Percentiles rank a stretch among this genome's conserved stretches.
Conservation (phyloP, 1,140 invertebrate species). For the Drosophila rufa region DNA sequence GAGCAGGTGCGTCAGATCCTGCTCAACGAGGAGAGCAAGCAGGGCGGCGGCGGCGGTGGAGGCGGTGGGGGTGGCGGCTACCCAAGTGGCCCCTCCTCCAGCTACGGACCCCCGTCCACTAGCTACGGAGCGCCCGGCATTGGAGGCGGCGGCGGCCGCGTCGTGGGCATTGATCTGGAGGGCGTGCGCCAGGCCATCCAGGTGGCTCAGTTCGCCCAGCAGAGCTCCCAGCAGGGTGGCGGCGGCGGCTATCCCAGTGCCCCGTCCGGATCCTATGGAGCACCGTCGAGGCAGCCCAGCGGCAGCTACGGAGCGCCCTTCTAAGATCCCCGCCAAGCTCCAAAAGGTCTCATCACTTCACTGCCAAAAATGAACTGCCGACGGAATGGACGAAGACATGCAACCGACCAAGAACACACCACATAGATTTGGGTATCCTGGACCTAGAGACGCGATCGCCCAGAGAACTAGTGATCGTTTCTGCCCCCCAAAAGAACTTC, state of each 20-base stretch:
- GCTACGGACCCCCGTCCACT: constrained; percentile 87
- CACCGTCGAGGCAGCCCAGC: constrained; percentile 75
- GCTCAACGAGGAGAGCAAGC: constrained; percentile 91
- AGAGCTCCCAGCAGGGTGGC: constrained; percentile 83
- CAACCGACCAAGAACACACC: constrained; percentile 45
- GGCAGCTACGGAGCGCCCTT: constrained; percentile 85
- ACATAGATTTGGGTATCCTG: constrained; percentile 55
- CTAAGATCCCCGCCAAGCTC: constrained; percentile 66
- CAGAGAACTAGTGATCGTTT: constrained; percentile 34
- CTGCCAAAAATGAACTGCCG: constrained; percentile 77
- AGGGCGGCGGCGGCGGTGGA: constrained; percentile 79
- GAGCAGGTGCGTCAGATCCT: constrained; percentile 93
- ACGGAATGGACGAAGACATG: constrained; percentile 54
- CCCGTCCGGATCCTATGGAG: constrained; percentile 85
- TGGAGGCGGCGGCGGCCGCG: constrained; percentile 87
- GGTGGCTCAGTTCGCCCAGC: constrained; percentile 88
- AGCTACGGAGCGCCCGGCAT: constrained; percentile 87
- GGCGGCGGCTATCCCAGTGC: constrained; percentile 78
- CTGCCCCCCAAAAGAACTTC: constrained; percentile 7
- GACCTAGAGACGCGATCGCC: constrained; percentile 43
- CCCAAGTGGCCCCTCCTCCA: constrained; percentile 84
- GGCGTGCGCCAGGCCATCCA: constrained; percentile 89
- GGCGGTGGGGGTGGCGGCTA: constrained; percentile 85
- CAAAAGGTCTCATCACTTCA: constrained; percentile 47
- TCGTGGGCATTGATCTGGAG: constrained; percentile 88